Evolutionary conservation across 1,140 invertebrate species (phyloP).

Genomic region (Dolichoris vasculosae): DNA sequence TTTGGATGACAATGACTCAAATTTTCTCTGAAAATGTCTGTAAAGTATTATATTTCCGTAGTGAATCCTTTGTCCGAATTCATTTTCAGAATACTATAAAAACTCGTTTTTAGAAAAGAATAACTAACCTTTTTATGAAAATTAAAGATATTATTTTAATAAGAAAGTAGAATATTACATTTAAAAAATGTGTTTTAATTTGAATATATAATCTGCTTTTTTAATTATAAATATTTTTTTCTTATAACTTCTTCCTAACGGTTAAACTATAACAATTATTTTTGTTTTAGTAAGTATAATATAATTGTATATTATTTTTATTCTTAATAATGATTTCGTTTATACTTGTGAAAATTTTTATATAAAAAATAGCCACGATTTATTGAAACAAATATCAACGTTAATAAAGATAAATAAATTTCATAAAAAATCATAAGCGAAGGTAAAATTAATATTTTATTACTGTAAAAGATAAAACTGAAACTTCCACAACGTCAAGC

Average conservation of each 20-base stretch:
- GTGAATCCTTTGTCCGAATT: background rate
- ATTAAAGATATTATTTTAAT: background rate
- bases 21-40: background rate
- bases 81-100: background rate
- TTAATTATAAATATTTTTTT: no score
- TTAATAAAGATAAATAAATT: constrained; percentile 4
- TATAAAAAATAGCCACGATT: no score
- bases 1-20: background rate
- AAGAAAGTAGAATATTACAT: background rate
- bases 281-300: no score
- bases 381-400: background rate
- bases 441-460: constrained; percentile 11
- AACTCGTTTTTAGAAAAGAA: background rate
- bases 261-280: no score
- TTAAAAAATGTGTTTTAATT: no score
- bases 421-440: background rate
- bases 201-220: no score
- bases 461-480: background rate
- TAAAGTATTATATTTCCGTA: background rate
- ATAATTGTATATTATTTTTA: no score
- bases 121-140: background rate
- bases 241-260: no score
- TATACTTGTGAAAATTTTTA: no score
- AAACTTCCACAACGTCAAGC: constrained; percentile 14
- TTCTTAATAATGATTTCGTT: no score